These are phyloP conservation scores for Dryobota labecula DNA, from an alignment of 2,888 invertebrate species.

Conservation along the genomic window DNA sequence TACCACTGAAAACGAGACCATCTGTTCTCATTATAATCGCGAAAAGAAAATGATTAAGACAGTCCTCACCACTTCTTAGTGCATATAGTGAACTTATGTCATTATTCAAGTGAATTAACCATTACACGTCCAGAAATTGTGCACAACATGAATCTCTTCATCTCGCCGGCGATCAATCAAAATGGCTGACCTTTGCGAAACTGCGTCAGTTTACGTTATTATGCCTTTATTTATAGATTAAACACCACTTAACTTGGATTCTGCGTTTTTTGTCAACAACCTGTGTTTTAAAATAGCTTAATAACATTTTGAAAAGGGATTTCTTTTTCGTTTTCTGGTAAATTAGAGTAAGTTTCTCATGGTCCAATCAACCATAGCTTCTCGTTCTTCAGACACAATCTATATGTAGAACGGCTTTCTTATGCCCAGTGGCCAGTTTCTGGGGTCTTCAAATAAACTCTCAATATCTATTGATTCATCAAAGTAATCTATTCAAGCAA, in stretches of 20 bases:
- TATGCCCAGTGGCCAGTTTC: background rate
- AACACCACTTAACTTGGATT: constrained; percentile 37
- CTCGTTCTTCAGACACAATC: background rate
- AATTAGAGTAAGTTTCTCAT: constrained; percentile 5
- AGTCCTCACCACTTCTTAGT: too few species aligned
- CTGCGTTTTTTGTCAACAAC: constrained; percentile 39
- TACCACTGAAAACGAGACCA: background rate
- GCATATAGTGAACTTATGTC: too few species aligned
- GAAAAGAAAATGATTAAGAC: too few species aligned
- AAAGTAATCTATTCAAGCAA: background rate
- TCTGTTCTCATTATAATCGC: background rate
- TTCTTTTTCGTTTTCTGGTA: background rate
- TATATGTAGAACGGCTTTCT: background rate
- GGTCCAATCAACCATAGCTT: background rate
- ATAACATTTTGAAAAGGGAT: background rate
- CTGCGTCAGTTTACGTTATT: constrained; percentile 42
- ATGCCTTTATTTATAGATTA: constrained; percentile 56
- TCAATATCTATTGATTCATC: background rate
- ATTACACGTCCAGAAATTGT: constrained; percentile 25
- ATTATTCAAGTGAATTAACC: constrained; percentile 36
- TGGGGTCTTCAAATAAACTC: background rate
- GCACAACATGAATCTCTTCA: constrained; percentile 48
- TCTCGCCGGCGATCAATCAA: constrained; percentile 61
- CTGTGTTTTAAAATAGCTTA: constrained; percentile 36
- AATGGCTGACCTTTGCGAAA: constrained; percentile 61